Conservation (phyloP, 1,140 invertebrate genomes). For the Cryptotermes secundus region DNA sequence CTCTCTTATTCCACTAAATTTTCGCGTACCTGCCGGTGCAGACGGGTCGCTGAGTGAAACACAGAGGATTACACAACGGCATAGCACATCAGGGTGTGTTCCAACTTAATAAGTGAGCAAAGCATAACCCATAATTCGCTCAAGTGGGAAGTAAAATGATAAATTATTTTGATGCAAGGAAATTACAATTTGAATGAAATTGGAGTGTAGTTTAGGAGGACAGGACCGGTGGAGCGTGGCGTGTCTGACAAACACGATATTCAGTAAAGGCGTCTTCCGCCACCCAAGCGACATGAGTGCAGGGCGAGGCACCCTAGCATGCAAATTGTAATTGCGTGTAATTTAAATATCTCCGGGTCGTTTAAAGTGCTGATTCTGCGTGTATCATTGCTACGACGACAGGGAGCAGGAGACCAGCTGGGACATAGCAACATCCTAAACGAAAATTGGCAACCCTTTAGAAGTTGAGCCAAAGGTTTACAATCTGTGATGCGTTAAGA, state of each 20-base stretch:
- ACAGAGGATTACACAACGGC: no score
- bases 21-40: no score
- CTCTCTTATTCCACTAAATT: no score
- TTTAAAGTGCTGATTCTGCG: not conserved
- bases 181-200: conserved; percentile 1
- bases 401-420: no score
- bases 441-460: no score
- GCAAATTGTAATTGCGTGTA: not conserved
- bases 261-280: not conserved
- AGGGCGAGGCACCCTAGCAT: not conserved
- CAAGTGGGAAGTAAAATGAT: conserved; percentile 7
- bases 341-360: not conserved
- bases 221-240: not conserved
- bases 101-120: no score
- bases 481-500: no score
- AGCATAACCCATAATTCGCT: not conserved
- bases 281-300: not conserved
- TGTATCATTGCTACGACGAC: not conserved
- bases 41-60: no score
- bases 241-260: not conserved
- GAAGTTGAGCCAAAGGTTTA: no score
- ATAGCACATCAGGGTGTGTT: no score
- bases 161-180: not conserved
- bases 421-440: no score
- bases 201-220: not conserved